Evolutionary conservation across 2,888 invertebrate species (phyloP).

Genomic region (Morpho helenor): DNA sequence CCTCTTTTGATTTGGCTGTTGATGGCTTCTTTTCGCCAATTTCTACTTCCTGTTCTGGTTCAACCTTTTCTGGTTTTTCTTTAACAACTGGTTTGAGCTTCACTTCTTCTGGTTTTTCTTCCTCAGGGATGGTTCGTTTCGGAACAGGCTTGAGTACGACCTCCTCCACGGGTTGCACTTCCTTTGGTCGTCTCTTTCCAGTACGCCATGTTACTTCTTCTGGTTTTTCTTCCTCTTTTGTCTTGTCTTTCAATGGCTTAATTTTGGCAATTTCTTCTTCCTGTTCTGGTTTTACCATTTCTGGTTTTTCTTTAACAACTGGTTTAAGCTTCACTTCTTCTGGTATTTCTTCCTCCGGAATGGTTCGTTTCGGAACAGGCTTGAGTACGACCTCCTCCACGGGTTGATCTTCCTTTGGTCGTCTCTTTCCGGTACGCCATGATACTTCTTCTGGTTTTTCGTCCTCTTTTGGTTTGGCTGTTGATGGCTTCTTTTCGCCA

Average conservation of each 20-base stretch:
- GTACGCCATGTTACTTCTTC: constrained; percentile 34
- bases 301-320: constrained; percentile 21
- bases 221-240: constrained; percentile 7
- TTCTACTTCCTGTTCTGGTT: constrained; percentile 49
- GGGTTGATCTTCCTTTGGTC: too few species aligned
- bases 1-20: too few species aligned
- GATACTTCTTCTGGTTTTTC: too few species aligned
- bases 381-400: too few species aligned
- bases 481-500: too few species aligned
- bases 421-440: too few species aligned
- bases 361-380: too few species aligned
- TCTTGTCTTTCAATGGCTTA: constrained; percentile 14
- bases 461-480: too few species aligned
- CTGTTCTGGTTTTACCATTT: too few species aligned
- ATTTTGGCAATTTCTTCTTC: too few species aligned
- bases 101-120: constrained; percentile 51
- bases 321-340: constrained; percentile 56
- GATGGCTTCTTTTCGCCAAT: constrained; percentile 42
- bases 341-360: too few species aligned
- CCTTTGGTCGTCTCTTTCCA: constrained; percentile 8
- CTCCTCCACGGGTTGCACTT: constrained; percentile 45
- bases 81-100: constrained; percentile 29
- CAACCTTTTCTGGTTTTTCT: constrained; percentile 29
- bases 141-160: constrained; percentile 52
- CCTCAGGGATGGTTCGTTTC: neutral